Base-by-base conservation (phyloP, 2,797 vertebrate species). In the Pagetopsis macropterus region DNA sequence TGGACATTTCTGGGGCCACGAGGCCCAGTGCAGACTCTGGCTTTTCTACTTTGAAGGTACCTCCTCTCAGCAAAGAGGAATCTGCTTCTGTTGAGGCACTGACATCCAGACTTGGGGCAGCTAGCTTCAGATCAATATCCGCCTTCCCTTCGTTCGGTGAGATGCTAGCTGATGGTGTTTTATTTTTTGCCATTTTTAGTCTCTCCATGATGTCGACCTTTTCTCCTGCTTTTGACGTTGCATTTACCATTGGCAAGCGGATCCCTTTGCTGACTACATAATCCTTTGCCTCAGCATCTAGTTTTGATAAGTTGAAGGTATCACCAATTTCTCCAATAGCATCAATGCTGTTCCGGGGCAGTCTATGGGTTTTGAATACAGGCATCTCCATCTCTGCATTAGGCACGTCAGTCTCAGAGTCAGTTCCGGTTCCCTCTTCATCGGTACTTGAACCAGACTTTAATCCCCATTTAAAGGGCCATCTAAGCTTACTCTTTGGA, bases 31-130 rank as follows among this genome's bases (percentile, higher is more conserved):
- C 37, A 14, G 78, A 70, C 19, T 87, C 83, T 40, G 91, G 86
- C 49, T 90, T 92, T 5, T 83, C 86, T n/a, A 92, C 65, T 86
- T 91, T 93, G 65, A 92, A 94, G 33, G 93, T 94, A 17, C 87
- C 90, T 67, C 85, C 89, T 61, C 87, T 90, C 5, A 75, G 59
- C 60, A 90, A 72, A 64, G 75, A 52, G 4, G 76, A 52, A 70
- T 84, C 85, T 41, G 67, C 6, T 16, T 78, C 82, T 71, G 72
- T 19, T 9, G 71, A 65, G 17, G 59, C 54, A 15, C 37, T 41
- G 2, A 74, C 64, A 21, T 87, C 23, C 16, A 84, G 13, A 46
- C 45, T 72, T 27, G 80, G 68, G 4, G 33, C 5, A 3, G 49
- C 6, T 23, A 82, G 31, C 3, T 76, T 84, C 51, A 89, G 65